phyloP scores from a whole-genome alignment of 2,888 invertebrate species.

The Harpalus rufipes region DNA sequence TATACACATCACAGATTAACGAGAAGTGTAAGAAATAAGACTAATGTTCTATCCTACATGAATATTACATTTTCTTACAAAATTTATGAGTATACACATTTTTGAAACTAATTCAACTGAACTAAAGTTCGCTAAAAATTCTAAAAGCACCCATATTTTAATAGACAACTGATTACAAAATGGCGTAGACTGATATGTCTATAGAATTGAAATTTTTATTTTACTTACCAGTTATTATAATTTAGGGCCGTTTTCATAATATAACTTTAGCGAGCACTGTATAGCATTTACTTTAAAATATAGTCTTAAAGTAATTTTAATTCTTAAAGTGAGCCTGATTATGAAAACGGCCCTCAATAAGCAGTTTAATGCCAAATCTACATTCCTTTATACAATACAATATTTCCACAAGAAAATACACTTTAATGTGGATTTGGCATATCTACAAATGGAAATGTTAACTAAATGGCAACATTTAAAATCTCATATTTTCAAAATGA shows the following conservation, averaged over 20 bases:
- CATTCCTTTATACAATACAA: not conserved
- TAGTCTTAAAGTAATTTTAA: too few species aligned
- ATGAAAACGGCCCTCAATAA: not conserved
- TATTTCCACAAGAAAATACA: not conserved
- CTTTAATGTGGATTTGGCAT: not conserved
- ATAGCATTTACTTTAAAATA: too few species aligned
- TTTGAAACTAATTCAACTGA: not conserved
- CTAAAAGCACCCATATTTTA: slow-evolving; percentile 36
- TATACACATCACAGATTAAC: slow-evolving; percentile 66
- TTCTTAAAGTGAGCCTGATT: too few species aligned
- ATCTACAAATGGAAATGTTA: slow-evolving; percentile 3
- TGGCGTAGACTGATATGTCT: slow-evolving; percentile 34
- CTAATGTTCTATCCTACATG: slow-evolving; percentile 20
- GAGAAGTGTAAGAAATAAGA: slow-evolving; percentile 51
- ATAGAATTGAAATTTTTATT: slow-evolving; percentile 16
- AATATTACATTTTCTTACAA: slow-evolving; percentile 29
- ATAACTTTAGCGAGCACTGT: too few species aligned
- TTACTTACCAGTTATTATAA: slow-evolving; percentile 11
- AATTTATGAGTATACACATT: slow-evolving; percentile 30
- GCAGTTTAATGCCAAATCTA: not conserved
- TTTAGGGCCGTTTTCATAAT: not conserved
- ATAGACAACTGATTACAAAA: slow-evolving; percentile 24
- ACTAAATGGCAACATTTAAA: slow-evolving; percentile 52
- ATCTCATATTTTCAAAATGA: slow-evolving; percentile 35
- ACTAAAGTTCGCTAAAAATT: not conserved